Evolutionary conservation across 2,888 invertebrate genomes (phyloP), one percentile per base, ranked within the genome.

Genomic region (Periphyllus acericola): DNA sequence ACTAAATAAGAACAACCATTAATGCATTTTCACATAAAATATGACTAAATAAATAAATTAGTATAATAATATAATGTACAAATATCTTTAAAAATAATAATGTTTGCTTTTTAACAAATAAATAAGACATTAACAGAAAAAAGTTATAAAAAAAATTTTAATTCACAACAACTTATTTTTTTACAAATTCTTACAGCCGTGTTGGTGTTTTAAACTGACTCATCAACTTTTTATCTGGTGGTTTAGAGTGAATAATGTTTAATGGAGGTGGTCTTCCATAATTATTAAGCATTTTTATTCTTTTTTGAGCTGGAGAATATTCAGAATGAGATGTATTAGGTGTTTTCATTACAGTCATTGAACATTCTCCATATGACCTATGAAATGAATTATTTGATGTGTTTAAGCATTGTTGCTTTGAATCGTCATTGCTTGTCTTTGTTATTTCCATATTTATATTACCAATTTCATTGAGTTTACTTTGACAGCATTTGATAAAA

Each of bases 191-290:
- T 11, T 84, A 85, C 3, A 85, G 71, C 8, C 86, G 52, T 19
- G 40, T 74, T 17, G 87, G 87, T 66, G 87, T 80, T 46, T 87
- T 87, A 74, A 87, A 87, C 34, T 87, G 74, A 66, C 74, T 66
- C 66, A 80, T 25, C 25, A 87, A 32, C 11, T 66, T 87, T 87
- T 87, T 87, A 40, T 87, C 72, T 74, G 80, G 72, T 29, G 74
- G 80, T 80, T 87, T 87, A 40, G 87, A 74, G 19, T 87, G 87
- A 81, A 87, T 40, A 74, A 87, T 87, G 66, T 75, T 87, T 60
- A 87, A 55, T 9, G 87, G 74, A 60, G 87, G 87, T 46, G 87
- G 74, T 81, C 74, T 87, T 34, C 87, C 66, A 81, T 81, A 87
- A 60, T 36, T 32, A n/a, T 81, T 87, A 8, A 87, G 19, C 46